Evolutionary conservation across 2,888 invertebrate species (phyloP).

Genomic region (Rhamnusium bicolor): DNA sequence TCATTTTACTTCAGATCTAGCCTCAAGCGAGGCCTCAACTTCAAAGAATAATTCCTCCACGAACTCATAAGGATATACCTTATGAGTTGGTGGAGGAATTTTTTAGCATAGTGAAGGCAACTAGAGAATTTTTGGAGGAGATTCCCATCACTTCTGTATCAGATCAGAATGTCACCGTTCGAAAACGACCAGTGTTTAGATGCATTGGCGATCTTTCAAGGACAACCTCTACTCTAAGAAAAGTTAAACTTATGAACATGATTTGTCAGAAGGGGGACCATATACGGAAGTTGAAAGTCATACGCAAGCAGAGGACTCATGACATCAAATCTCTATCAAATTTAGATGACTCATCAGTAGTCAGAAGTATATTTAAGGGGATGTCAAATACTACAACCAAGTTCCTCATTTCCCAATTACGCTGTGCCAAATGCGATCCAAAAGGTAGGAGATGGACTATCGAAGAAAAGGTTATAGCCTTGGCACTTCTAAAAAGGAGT

Average conservation of each 20-base stretch:
- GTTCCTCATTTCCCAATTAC: conserved; percentile 7
- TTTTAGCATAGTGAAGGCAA: neutral
- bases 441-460: conserved; percentile 26
- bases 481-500: no score
- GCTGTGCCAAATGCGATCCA: conserved; percentile 17
- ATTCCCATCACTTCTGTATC: neutral
- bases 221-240: neutral
- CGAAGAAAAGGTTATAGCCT: conserved; percentile 21
- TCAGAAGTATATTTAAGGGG: conserved; percentile 9
- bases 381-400: neutral
- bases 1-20: neutral
- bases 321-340: neutral
- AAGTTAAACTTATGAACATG: neutral
- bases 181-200: neutral
- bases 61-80: neutral
- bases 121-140: neutral
- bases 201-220: neutral
- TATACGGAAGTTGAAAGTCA: conserved; percentile 50
- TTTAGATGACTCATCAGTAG: neutral
- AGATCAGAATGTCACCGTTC: neutral
- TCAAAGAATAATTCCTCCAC: no score
- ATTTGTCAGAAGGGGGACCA: conserved; percentile 59
- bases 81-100: neutral
- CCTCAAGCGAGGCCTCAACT: neutral
- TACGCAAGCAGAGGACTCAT: neutral